Percentiles rank a stretch among this genome's conserved stretches.
Conservation (phyloP, 2,113 vertebrate species). For the Lepus americanus region DNA sequence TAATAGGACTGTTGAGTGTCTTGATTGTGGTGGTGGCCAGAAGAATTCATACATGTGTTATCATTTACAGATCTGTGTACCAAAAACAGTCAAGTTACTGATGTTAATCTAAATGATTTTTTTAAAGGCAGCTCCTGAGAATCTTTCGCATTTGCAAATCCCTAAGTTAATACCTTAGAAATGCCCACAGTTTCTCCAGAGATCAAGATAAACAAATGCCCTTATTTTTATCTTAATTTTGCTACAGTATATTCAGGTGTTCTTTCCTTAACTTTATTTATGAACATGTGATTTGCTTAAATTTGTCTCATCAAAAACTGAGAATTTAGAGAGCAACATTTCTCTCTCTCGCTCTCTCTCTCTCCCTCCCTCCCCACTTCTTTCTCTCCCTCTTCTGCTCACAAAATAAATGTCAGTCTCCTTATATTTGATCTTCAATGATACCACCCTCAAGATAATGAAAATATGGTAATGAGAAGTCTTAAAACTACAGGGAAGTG, state of each 20-base stretch:
- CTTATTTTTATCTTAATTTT: background rate
- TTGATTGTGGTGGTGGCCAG: background rate
- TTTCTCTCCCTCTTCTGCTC: background rate
- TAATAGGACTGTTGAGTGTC: background rate
- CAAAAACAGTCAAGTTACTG: background rate
- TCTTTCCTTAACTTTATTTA: conserved; percentile 44
- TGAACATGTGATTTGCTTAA: conserved; percentile 27
- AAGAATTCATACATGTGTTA: background rate
- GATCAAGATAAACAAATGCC: background rate
- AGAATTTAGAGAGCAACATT: background rate
- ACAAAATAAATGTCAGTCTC: background rate
- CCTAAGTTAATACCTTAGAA: conserved; percentile 26
- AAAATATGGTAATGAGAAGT: background rate
- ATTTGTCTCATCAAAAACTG: conserved; percentile 11
- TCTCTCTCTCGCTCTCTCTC: background rate
- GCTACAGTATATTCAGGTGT: background rate
- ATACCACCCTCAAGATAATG: background rate
- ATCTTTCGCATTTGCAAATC: background rate
- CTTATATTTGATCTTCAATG: background rate
- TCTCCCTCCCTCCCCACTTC: too few species aligned
- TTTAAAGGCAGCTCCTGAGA: background rate
- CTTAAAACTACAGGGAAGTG: conserved; percentile 51
- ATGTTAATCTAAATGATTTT: background rate
- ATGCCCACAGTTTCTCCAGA: background rate
- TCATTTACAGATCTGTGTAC: background rate